phyloP scores from a whole-genome alignment of 2,113 vertebrate species.

The Carlito syrichta region DNA sequence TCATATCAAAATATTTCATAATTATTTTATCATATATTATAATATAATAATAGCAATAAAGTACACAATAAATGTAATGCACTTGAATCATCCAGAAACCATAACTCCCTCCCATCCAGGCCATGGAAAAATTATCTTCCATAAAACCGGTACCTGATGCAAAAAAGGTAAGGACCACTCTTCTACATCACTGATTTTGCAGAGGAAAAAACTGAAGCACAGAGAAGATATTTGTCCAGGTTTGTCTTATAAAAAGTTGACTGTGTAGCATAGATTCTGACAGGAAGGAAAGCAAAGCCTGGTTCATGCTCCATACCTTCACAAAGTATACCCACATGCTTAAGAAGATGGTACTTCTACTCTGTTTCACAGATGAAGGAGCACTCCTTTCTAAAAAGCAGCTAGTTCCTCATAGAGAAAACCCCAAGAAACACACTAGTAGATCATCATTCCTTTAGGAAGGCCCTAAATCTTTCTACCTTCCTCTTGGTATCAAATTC shows the following conservation, averaged over 20 bases:
- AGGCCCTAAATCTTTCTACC: not conserved
- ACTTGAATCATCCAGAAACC: too few species aligned
- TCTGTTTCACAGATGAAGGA: not conserved
- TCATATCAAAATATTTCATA: too few species aligned
- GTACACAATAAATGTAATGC: too few species aligned
- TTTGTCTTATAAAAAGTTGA: not conserved
- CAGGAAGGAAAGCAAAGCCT: not conserved
- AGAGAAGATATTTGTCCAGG: not conserved
- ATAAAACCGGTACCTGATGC: too few species aligned
- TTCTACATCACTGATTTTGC: not conserved
- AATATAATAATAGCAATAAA: too few species aligned
- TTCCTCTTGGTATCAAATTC: not conserved
- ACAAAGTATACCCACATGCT: not conserved
- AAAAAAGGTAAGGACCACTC: too few species aligned
- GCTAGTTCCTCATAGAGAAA: not conserved
- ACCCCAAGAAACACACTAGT: not conserved
- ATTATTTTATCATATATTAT: too few species aligned
- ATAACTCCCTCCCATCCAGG: too few species aligned
- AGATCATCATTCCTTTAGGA: not conserved
- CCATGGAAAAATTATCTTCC: too few species aligned
- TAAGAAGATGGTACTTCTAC: not conserved
- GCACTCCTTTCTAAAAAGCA: not conserved
- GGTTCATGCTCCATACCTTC: accelerated
- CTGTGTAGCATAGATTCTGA: not conserved
- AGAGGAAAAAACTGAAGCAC: not conserved